Conservation (phyloP, 2,797 vertebrate species). For the Sitta carolinensis region DNA sequence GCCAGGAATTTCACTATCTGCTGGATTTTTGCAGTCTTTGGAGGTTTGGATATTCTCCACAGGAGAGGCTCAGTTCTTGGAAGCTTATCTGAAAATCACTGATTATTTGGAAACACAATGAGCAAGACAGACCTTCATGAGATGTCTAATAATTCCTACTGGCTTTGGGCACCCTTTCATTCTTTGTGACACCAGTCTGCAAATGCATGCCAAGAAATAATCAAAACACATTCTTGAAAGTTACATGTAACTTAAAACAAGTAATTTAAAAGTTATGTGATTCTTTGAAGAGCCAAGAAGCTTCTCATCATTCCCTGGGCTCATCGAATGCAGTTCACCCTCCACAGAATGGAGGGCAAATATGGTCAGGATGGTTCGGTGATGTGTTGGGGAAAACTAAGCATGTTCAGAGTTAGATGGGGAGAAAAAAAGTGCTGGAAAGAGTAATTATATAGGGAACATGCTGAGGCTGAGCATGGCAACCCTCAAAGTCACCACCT, state of each 20-base stretch:
- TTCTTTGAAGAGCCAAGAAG: not conserved
- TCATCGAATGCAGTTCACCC: not conserved
- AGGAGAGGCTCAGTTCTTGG: not conserved
- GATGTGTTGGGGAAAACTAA: not conserved
- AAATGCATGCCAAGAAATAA: not conserved
- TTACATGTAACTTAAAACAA: not conserved
- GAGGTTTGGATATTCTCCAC: not conserved
- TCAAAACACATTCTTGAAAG: not conserved
- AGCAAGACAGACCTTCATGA: not conserved
- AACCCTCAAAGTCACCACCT: not conserved
- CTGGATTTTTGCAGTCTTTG: not conserved
- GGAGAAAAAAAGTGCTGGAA: not conserved
- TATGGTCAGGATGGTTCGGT: not conserved
- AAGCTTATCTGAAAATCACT: not conserved
- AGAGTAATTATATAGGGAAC: not conserved
- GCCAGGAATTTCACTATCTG: not conserved
- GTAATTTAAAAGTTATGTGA: not conserved
- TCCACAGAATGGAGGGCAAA: not conserved
- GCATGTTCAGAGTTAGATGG: not conserved
- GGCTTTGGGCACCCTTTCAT: not conserved
- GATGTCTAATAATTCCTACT: not conserved
- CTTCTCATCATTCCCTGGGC: not conserved
- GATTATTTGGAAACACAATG: not conserved
- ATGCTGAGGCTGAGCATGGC: not conserved
- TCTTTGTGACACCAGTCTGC: not conserved